Conservation (phyloP, 2,797 vertebrate species). For the Darevskia mixta region DNA sequence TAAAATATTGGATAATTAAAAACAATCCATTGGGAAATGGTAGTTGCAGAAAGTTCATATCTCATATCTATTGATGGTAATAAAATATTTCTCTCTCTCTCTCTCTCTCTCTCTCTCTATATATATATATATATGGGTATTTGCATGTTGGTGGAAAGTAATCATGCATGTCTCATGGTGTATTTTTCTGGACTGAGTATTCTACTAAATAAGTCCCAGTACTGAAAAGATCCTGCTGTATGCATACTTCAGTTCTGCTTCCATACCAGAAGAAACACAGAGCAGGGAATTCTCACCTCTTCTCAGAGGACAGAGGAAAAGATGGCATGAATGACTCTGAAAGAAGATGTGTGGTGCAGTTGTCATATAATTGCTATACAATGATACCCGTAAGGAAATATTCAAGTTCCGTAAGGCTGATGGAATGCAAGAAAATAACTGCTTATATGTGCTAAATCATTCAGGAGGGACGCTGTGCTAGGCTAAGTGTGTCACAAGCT, state of each 20-base stretch:
- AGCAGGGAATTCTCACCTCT: not conserved
- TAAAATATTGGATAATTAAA: not conserved
- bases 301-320: not conserved
- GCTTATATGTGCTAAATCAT: constrained; percentile 6
- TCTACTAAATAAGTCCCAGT: not conserved
- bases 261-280: not conserved
- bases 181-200: not conserved
- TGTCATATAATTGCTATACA: not conserved
- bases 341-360: constrained; percentile 2
- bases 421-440: constrained; percentile 3
- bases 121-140: too few species aligned
- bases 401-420: not conserved
- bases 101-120: too few species aligned
- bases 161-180: not conserved
- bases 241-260: not conserved
- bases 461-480: not conserved
- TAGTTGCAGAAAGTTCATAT: not conserved
- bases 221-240: not conserved
- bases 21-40: not conserved
- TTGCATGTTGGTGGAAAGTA: not conserved
- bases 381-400: constrained; percentile 9
- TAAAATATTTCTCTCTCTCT: too few species aligned
- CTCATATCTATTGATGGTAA: not conserved
- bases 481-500: not conserved
- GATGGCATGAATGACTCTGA: not conserved